Percentiles rank a stretch among this genome's conserved stretches.
Conservation (phyloP, 2,888 invertebrate species). For the Drosophila neutralis region DNA sequence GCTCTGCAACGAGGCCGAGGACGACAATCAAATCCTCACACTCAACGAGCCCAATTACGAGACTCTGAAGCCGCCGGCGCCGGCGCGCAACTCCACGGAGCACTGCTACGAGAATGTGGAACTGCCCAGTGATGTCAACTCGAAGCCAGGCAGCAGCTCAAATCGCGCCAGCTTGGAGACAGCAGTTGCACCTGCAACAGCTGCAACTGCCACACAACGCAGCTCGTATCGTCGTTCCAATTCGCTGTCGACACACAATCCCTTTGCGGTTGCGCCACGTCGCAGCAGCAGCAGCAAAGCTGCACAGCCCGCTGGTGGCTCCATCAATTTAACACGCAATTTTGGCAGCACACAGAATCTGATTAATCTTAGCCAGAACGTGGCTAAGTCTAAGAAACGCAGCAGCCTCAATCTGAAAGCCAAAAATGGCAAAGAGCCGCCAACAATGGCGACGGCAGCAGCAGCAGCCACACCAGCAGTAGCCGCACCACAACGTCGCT, state of each 20-base stretch:
- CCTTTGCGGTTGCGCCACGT: constrained; percentile 71
- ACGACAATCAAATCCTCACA: constrained; percentile 82
- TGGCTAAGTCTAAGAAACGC: constrained; percentile 84
- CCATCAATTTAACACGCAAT: constrained; percentile 82
- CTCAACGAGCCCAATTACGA: constrained; percentile 84
- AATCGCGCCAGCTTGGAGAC: constrained; percentile 74
- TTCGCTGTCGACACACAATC: constrained; percentile 80
- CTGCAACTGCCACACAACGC: constrained; percentile 33
- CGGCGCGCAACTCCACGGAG: constrained; percentile 58
- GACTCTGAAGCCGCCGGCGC: constrained; percentile 81
- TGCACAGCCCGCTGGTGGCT: constrained; percentile 54
- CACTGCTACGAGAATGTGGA: constrained; percentile 73
- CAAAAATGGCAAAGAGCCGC: constrained; percentile 79
- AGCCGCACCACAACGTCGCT: constrained; percentile 71
- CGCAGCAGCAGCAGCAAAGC: constrained; percentile 76
- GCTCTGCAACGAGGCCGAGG: constrained; percentile 79
- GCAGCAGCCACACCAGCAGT: constrained; percentile 13
- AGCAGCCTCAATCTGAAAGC: constrained; percentile 84
- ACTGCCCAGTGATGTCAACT: constrained; percentile 47
- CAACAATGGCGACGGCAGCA: constrained; percentile 28
- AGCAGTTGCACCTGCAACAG: constrained; percentile 15
- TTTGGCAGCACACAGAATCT: constrained; percentile 85
- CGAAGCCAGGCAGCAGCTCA: constrained; percentile 60
- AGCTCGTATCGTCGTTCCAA: constrained; percentile 82
- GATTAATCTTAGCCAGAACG: constrained; percentile 83